Conservation (phyloP, 2,797 vertebrate genomes). For the Sebastes glaucus region DNA sequence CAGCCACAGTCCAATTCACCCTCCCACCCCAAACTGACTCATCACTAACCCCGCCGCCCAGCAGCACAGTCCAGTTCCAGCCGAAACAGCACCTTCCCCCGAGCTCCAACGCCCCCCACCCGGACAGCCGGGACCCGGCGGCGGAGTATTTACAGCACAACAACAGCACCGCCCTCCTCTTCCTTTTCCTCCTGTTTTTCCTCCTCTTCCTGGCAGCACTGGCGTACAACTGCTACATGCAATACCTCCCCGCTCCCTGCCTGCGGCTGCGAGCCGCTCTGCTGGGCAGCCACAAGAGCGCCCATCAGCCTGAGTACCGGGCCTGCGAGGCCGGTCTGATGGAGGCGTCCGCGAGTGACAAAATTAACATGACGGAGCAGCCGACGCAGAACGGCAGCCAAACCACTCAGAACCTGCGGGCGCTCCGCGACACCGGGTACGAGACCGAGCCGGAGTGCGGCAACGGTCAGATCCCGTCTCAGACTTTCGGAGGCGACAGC, state of each 20-base stretch:
- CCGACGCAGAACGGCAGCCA: constrained; percentile 86
- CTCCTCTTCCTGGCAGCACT: constrained; percentile 89
- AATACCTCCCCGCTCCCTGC: constrained; percentile 92
- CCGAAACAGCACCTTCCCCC: constrained; percentile 76
- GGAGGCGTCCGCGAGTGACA: constrained; percentile 83
- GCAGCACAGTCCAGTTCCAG: constrained; percentile 65
- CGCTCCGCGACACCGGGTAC: constrained; percentile 91
- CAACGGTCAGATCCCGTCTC: constrained; percentile 85
- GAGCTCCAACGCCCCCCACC: constrained; percentile 74
- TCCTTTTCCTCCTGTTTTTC: constrained; percentile 92
- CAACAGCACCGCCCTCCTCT: constrained; percentile 87
- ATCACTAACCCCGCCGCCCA: constrained; percentile 77
- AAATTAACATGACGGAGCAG: constrained; percentile 79
- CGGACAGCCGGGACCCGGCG: constrained; percentile 80
- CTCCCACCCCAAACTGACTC: constrained; percentile 75
- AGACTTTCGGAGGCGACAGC: constrained; percentile 78
- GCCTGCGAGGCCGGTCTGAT: constrained; percentile 91
- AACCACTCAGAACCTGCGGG: constrained; percentile 79
- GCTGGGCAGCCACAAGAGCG: constrained; percentile 88
- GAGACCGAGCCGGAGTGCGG: constrained; percentile 92
- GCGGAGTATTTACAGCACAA: constrained; percentile 89
- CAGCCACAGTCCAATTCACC: constrained; percentile 67
- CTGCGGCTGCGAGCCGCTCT: constrained; percentile 87
- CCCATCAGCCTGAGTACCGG: constrained; percentile 83
- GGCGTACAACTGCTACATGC: constrained; percentile 96